These are phyloP conservation scores for Arge pagana DNA, from an alignment of 2,888 invertebrate species.

Conservation along the genomic window DNA sequence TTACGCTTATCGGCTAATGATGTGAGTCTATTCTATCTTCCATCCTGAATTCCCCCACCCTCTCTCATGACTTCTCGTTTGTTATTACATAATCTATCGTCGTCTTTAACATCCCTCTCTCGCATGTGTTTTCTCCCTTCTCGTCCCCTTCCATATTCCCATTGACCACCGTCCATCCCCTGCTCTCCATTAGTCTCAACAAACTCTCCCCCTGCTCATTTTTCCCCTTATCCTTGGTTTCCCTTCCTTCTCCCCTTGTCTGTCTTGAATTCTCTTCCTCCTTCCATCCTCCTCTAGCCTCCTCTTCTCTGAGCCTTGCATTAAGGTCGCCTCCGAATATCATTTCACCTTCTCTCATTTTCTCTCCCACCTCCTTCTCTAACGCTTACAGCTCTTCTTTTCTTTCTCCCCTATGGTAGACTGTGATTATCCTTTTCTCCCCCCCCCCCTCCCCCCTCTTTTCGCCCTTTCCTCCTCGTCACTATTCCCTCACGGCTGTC, in stretches of 20 bases:
- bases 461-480: too few relatives aligned
- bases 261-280: not conserved
- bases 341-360: too few relatives aligned
- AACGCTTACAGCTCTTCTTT: too few relatives aligned
- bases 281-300: not conserved
- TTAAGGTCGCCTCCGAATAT: too few relatives aligned
- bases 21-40: slow-evolving; percentile 27
- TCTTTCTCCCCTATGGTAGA: too few relatives aligned
- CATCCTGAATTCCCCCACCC: slow-evolving; percentile 14
- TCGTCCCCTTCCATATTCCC: slow-evolving; percentile 27
- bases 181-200: slow-evolving; percentile 1
- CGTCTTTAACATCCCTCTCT: slow-evolving; percentile 23
- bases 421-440: too few relatives aligned
- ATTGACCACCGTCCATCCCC: slow-evolving; percentile 20
- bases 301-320: slow-evolving; percentile 5
- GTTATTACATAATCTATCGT: slow-evolving; percentile 29
- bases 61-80: slow-evolving; percentile 15
- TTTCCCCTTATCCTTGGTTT: not conserved
- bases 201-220: slow-evolving; percentile 6
- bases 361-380: too few relatives aligned
- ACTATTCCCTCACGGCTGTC: too few relatives aligned
- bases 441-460: too few relatives aligned
- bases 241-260: slow-evolving; percentile 14
- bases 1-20: slow-evolving; percentile 23
- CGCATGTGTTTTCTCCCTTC: slow-evolving; percentile 29